Conservation (phyloP, 1,140 invertebrate species). For the Bicyclus anynana region DNA sequence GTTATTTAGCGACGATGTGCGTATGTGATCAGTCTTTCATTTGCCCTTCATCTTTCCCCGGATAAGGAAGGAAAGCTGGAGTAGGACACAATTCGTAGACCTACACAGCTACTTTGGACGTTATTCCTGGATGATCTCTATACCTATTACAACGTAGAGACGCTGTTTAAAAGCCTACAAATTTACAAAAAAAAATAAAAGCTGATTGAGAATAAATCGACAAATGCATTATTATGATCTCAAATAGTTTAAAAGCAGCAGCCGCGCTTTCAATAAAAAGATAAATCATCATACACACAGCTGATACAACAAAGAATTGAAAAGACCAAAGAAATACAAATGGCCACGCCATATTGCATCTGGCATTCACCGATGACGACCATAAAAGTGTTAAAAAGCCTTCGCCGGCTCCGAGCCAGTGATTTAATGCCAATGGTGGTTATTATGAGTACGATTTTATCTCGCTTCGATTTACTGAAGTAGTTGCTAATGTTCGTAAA, state of each 20-base stretch:
- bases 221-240: too few species aligned
- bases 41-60: too few species aligned
- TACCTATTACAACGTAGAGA: too few species aligned
- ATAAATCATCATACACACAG: not conserved
- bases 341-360: slow-evolving; percentile 11
- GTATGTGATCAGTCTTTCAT: too few species aligned
- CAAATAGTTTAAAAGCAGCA: not conserved
- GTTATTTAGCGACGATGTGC: too few species aligned
- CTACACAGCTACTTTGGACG: too few species aligned
- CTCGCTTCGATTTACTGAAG: slow-evolving; percentile 29
- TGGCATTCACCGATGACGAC: slow-evolving; percentile 41
- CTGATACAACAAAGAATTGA: not conserved
- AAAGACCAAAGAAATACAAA: not conserved
- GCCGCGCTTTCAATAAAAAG: not conserved
- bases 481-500: slow-evolving; percentile 31
- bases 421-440: slow-evolving; percentile 35
- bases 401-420: slow-evolving; percentile 27
- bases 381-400: slow-evolving; percentile 39
- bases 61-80: too few species aligned
- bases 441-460: slow-evolving; percentile 39
- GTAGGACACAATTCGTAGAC: too few species aligned
- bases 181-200: not conserved
- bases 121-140: too few species aligned
- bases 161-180: too few species aligned
- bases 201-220: too few species aligned